These are phyloP conservation scores for Knipowitschia caucasica DNA, from an alignment of 2,797 vertebrate genomes.

Conservation along the genomic window DNA sequence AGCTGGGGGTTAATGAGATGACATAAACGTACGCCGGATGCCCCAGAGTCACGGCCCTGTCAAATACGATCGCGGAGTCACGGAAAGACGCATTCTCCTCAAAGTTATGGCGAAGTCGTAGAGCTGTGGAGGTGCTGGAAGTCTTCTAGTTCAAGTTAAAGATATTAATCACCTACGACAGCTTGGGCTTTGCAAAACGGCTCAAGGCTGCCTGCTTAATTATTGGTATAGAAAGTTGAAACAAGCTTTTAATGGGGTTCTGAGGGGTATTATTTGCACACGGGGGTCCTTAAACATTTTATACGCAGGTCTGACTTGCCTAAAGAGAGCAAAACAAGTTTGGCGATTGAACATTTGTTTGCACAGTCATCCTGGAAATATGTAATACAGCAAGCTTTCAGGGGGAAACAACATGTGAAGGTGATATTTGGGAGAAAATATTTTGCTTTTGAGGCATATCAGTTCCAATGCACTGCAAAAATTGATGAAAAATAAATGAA, in stretches of 20 bases:
- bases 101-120: not conserved
- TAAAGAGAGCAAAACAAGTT: not conserved
- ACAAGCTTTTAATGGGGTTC: not conserved
- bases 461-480: too few relatives aligned
- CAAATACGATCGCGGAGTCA: conserved; percentile 1
- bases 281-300: not conserved
- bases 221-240: conserved; percentile 6
- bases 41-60: not conserved
- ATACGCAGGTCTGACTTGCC: not conserved
- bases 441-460: too few relatives aligned
- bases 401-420: too few relatives aligned
- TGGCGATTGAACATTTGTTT: too few relatives aligned
- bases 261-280: not conserved
- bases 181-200: conserved; percentile 14
- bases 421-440: too few relatives aligned
- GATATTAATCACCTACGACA: conserved; percentile 12
- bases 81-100: not conserved
- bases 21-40: not conserved
- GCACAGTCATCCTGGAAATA: too few relatives aligned
- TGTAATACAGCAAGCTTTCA: too few relatives aligned
- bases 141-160: conserved; percentile 3
- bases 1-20: conserved; percentile 9
- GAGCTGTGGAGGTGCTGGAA: not conserved
- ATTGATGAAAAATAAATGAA: too few relatives aligned
- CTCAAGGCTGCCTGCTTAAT: conserved; percentile 14